A percentile compares a stretch with the other conserved stretches of the same genome.
These are phyloP conservation scores for Acrobasis suavella DNA, from an alignment of 2,888 invertebrate species.

Conservation along the genomic window DNA sequence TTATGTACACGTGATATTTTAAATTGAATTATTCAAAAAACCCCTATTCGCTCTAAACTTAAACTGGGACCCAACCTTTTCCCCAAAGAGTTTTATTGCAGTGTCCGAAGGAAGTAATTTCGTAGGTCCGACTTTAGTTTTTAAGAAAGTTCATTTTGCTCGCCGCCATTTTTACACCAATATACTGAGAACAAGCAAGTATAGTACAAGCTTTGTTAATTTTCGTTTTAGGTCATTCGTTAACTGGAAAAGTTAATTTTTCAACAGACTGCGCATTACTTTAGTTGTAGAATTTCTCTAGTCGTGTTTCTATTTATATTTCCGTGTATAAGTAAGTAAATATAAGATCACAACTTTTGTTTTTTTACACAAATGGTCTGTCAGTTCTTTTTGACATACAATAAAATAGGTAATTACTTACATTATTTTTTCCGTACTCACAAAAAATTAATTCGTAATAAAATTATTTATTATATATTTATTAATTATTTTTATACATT, in stretches of 20 bases:
- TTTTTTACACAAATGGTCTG: too few relatives aligned
- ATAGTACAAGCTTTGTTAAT: background rate
- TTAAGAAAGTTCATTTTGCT: constrained; percentile 78
- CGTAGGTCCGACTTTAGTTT: constrained; percentile 81
- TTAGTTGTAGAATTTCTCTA: background rate
- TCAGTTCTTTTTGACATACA: too few relatives aligned
- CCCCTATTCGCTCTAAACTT: constrained; percentile 36
- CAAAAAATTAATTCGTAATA: too few relatives aligned
- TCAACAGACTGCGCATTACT: background rate
- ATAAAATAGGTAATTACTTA: too few relatives aligned
- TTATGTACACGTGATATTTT: too few relatives aligned
- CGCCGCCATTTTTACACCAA: constrained; percentile 67
- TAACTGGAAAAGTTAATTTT: background rate
- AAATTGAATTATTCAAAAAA: background rate
- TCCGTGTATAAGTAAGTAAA: too few relatives aligned
- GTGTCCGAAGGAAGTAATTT: constrained; percentile 80
- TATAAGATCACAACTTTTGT: too few relatives aligned
- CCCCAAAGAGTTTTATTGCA: constrained; percentile 80
- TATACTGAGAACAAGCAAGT: constrained; percentile 19
- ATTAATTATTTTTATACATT: too few relatives aligned
- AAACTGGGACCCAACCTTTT: constrained; percentile 44
- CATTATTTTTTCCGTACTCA: too few relatives aligned
- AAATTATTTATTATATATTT: too few relatives aligned
- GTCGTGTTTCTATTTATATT: too few relatives aligned
- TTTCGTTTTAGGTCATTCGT: background rate